Evolutionary conservation across 2,113 vertebrate species (phyloP).

Genomic region (Anoplopoma fimbria): DNA sequence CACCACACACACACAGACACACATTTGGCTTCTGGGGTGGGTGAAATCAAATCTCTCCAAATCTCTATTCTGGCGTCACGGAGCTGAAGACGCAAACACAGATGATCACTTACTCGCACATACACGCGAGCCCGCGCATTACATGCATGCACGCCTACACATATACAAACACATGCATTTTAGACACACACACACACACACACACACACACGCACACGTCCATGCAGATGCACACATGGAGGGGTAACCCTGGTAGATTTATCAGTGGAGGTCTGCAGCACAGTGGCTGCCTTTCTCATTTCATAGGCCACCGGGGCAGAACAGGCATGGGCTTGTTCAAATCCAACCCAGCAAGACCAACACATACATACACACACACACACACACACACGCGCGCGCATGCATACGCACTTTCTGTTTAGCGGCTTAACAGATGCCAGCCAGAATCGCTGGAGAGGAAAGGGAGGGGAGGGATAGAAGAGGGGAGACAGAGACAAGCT

Average conservation of each 20-base stretch:
- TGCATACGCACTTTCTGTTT: constrained; percentile 80
- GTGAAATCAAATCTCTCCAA: constrained; percentile 81
- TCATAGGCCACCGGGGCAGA: constrained; percentile 91
- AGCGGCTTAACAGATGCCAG: constrained; percentile 88
- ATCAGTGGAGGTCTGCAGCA: constrained; percentile 87
- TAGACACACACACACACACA: constrained; percentile 33
- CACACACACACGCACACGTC: constrained; percentile 43
- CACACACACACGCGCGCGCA: constrained; percentile 33
- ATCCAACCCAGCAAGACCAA: constrained; percentile 88
- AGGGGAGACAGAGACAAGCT: constrained; percentile 61
- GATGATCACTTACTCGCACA: constrained; percentile 70
- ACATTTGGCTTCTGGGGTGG: constrained; percentile 52
- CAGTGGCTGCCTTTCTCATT: constrained; percentile 91
- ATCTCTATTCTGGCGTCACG: constrained; percentile 78
- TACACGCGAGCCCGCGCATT: constrained; percentile 55
- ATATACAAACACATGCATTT: constrained; percentile 65
- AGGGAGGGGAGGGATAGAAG: constrained; percentile 60
- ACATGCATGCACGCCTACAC: constrained; percentile 71
- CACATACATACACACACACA: constrained; percentile 65
- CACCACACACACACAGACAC: constrained; percentile 34
- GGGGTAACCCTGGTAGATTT: constrained; percentile 83
- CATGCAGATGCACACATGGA: constrained; percentile 72
- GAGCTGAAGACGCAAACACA: constrained; percentile 78
- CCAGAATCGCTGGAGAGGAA: constrained; percentile 76
- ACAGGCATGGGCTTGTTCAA: constrained; percentile 90